These are phyloP conservation scores for Sinocyclocheilus anshuiensis DNA, from an alignment of 2,113 vertebrate genomes.

Conservation along the genomic window DNA sequence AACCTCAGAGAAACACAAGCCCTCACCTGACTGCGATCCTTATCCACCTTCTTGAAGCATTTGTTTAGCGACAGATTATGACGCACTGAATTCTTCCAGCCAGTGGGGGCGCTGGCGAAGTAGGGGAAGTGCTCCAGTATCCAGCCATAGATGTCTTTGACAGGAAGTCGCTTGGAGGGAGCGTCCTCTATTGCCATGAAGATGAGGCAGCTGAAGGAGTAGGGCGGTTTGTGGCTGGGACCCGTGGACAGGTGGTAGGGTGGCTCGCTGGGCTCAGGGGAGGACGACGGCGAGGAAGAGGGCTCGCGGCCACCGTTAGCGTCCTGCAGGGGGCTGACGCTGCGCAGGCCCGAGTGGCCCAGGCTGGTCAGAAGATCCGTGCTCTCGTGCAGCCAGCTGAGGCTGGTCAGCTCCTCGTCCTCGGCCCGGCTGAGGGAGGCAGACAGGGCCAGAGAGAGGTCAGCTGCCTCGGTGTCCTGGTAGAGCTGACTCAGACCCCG, in stretches of 20 bases:
- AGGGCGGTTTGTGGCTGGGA: constrained; percentile 95
- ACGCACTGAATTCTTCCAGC: constrained; percentile 99
- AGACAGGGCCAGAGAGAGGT: constrained; percentile 89
- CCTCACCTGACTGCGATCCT: constrained; percentile 97
- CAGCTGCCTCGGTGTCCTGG: constrained; percentile 87
- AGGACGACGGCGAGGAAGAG: constrained; percentile 76
- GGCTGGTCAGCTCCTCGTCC: constrained; percentile 97
- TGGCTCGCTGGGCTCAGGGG: constrained; percentile 68
- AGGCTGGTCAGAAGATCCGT: constrained; percentile 98
- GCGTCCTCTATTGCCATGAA: constrained; percentile 99
- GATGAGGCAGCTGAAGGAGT: constrained; percentile 99
- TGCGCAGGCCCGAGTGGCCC: constrained; percentile 91
- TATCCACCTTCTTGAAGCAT: constrained; percentile 99
- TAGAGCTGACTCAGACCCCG: constrained; percentile 89
- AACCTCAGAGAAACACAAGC: background rate
- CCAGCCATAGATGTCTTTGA: constrained; percentile 99
- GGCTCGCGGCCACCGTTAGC: constrained; percentile 76
- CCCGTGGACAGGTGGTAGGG: constrained; percentile 86
- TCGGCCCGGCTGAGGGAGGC: constrained; percentile 81
- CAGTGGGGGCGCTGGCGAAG: constrained; percentile 95
- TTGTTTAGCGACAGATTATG: constrained; percentile 98
- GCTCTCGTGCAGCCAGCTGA: constrained; percentile 97
- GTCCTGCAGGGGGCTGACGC: constrained; percentile 93
- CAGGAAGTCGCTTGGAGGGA: constrained; percentile 92
- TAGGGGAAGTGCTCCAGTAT: constrained; percentile 99